phyloP scores from a whole-genome alignment of 2,797 vertebrate species.

The Bovichtus diacanthus region DNA sequence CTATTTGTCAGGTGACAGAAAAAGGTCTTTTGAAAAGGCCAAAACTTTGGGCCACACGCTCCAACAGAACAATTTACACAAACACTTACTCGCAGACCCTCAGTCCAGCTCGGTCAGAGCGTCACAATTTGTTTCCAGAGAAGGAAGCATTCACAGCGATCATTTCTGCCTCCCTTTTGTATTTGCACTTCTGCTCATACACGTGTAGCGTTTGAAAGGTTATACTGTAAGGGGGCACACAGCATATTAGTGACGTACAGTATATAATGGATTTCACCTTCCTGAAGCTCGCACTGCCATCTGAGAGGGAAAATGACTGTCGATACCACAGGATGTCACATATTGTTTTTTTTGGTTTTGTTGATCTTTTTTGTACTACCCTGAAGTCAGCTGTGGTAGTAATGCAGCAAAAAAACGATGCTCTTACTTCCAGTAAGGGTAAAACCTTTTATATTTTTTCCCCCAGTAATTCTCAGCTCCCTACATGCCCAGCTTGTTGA shows the following conservation, averaged over 20 bases:
- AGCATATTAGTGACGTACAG: not conserved
- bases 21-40: conserved; percentile 22
- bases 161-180: conserved; percentile 14
- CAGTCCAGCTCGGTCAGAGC: not conserved
- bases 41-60: not conserved
- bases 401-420: not conserved
- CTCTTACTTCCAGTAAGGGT: not conserved
- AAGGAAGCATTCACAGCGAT: conserved; percentile 24
- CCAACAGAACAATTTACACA: not conserved
- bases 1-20: not conserved
- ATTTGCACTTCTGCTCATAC: not conserved
- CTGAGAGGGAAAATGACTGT: not conserved
- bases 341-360: not conserved
- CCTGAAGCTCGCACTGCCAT: not conserved
- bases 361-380: not conserved
- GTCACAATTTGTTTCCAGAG: conserved; percentile 14
- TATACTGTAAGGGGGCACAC: not conserved
- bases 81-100: conserved; percentile 1
- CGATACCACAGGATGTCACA: not conserved
- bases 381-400: not conserved
- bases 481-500: not conserved
- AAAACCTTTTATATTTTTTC: too few species aligned
- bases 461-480: not conserved
- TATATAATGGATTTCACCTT: not conserved
- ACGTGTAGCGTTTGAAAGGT: conserved; percentile 24